Evolutionary conservation across 2,888 invertebrate species (phyloP).

Genomic region (Timema podura): DNA sequence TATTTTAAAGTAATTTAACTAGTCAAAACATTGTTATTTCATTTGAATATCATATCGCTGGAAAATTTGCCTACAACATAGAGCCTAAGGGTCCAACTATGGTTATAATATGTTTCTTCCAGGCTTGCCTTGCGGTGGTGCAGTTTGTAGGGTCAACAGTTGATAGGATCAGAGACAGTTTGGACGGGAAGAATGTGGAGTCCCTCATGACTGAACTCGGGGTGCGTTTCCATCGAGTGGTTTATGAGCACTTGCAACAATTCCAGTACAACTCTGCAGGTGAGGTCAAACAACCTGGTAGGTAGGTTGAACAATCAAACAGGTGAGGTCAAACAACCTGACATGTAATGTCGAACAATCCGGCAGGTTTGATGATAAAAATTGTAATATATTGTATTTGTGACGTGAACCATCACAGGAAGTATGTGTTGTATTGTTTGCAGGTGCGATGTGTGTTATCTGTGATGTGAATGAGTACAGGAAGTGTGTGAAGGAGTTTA

Average conservation of each 20-base stretch:
- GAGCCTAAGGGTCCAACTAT: too few species aligned
- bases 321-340: too few species aligned
- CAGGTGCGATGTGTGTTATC: slow-evolving; percentile 95
- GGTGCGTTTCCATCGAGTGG: slow-evolving; percentile 83
- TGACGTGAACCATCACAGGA: too few species aligned
- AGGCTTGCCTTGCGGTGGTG: slow-evolving; percentile 82
- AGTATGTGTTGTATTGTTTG: slow-evolving; percentile 26
- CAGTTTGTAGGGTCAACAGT: slow-evolving; percentile 75
- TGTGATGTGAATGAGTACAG: slow-evolving; percentile 98
- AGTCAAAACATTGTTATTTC: neutral
- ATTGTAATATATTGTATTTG: too few species aligned
- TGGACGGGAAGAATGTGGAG: slow-evolving; percentile 91
- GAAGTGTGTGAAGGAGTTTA: slow-evolving; percentile 75
- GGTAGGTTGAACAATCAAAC: too few species aligned
- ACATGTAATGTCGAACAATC: too few species aligned
- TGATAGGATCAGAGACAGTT: slow-evolving; percentile 69
- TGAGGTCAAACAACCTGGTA: slow-evolving; percentile 39
- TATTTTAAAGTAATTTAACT: neutral
- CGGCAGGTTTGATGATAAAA: too few species aligned
- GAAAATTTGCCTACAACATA: neutral
- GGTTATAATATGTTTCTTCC: slow-evolving; percentile 26
- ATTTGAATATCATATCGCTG: neutral
- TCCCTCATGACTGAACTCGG: slow-evolving; percentile 86
- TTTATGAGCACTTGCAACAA: slow-evolving; percentile 91
- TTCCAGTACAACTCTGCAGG: slow-evolving; percentile 93